Evolutionary conservation across 2,888 invertebrate species (phyloP).

Genomic region (Asteroscopus sphinx): DNA sequence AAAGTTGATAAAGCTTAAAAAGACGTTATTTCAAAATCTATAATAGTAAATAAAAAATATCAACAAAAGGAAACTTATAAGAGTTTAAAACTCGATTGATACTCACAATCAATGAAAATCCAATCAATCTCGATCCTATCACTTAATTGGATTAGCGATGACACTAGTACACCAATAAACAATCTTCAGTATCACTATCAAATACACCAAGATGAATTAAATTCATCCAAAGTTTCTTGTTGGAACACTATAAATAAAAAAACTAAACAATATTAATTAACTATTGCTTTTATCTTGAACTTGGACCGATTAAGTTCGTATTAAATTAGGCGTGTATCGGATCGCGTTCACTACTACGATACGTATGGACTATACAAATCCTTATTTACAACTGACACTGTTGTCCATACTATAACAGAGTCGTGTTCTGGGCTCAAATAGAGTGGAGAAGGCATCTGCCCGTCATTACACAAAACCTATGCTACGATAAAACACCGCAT

Average conservation of each 20-base stretch:
- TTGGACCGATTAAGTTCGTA: constrained; percentile 65
- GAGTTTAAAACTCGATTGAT: constrained; percentile 50
- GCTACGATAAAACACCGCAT: constrained; percentile 78
- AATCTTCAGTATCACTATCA: constrained; percentile 77
- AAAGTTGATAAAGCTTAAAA: not conserved
- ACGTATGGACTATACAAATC: constrained; percentile 89
- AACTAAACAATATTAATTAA: constrained; percentile 54
- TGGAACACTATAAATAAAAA: constrained; percentile 70
- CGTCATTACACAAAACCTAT: constrained; percentile 75
- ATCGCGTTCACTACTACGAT: constrained; percentile 81
- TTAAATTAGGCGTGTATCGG: constrained; percentile 68
- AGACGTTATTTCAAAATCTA: constrained; percentile 20
- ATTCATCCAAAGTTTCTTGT: constrained; percentile 80
- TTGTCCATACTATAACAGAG: constrained; percentile 85
- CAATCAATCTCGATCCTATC: constrained; percentile 68
- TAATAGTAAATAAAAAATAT: constrained; percentile 24
- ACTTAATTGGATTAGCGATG: constrained; percentile 73
- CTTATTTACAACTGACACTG: constrained; percentile 90
- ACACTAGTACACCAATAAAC: constrained; percentile 81
- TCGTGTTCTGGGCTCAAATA: constrained; percentile 81
- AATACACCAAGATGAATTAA: constrained; percentile 69
- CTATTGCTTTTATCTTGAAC: constrained; percentile 61
- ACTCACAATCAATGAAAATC: constrained; percentile 81
- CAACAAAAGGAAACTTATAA: not conserved
- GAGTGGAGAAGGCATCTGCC: constrained; percentile 82